Evolutionary conservation across 2,113 vertebrate genomes (phyloP).

Genomic region (Syrmaticus mikado): DNA sequence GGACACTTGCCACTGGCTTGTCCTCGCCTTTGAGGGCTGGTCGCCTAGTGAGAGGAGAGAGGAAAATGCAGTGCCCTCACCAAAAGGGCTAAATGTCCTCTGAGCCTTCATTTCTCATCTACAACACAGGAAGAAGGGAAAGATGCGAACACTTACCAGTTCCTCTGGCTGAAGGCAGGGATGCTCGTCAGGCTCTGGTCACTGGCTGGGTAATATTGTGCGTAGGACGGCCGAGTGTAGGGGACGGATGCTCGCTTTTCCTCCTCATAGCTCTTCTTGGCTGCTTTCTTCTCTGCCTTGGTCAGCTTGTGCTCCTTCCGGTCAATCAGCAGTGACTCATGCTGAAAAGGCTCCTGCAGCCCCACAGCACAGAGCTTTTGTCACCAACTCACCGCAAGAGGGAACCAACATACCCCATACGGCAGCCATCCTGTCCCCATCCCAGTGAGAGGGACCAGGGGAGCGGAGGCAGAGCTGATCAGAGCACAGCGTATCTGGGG

Average conservation of each 20-base stretch:
- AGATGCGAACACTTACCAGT: slow-evolving; percentile 84
- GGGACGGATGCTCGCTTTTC: slow-evolving; percentile 97
- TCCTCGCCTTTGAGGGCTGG: slow-evolving; percentile 89
- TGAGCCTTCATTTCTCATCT: neutral
- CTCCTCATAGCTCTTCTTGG: slow-evolving; percentile 98
- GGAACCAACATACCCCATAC: slow-evolving; percentile 10
- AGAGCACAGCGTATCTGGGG: fast-evolving
- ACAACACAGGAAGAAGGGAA: neutral
- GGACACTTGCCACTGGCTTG: slow-evolving; percentile 95
- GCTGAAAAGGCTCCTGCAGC: slow-evolving; percentile 93
- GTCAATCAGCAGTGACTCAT: slow-evolving; percentile 96
- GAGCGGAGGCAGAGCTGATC: neutral
- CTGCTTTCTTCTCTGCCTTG: slow-evolving; percentile 97
- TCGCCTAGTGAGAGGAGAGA: slow-evolving; percentile 81
- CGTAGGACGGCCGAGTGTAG: slow-evolving; percentile 95
- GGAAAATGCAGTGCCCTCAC: neutral
- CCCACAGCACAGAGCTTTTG: slow-evolving; percentile 21
- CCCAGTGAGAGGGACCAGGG: neutral
- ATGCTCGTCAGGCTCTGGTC: slow-evolving; percentile 93
- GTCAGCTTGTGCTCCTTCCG: slow-evolving; percentile 96
- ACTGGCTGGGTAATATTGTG: slow-evolving; percentile 95
- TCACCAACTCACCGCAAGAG: slow-evolving; percentile 16
- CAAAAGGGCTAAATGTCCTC: neutral
- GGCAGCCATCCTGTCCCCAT: neutral
- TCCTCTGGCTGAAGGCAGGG: slow-evolving; percentile 94